Base-by-base conservation (phyloP, 1,140 invertebrate species). In the Dendrolimus kikuchii region DNA sequence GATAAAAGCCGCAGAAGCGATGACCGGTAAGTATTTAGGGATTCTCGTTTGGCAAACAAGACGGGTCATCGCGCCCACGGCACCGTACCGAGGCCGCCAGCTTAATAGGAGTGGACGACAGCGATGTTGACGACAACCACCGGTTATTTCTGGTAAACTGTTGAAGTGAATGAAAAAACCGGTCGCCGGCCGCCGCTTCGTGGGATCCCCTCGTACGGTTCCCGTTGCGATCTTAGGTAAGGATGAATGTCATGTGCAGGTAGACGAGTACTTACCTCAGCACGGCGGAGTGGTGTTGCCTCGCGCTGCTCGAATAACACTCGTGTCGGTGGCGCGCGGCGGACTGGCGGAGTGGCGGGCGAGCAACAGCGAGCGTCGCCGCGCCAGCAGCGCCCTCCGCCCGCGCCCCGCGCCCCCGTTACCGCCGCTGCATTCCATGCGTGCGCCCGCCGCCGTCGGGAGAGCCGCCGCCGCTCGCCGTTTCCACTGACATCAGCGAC, bases 1-100 rank as follows among this genome's bases (percentile, higher is more conserved):
- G 82, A 84, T 84, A 84, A 82, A 62, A 79, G 68, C 72, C 76
- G 73, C 73, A 80, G 80, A 81, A 81, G 69, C 78, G 76, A 76
- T 82, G 82, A 83, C 79, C 82, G 80, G 74, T 68, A 74, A 77
- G 69, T 80, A 80, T 74, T 77, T 74, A 80, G 76, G 73, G 75
- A 77, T 72, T 74, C 69, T 71, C 65, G 62, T 77, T 77, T 74
- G 67, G 68, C 75, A 69, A 74, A 74, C 70, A 65, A 54, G 60
- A 60, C 67, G 58, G 68, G 68, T 70, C 66, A 65, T 72, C 74
- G 74, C 55, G 74, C 66, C 65, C 59, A 58, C 59, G 55, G 46
- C 62, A 55, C 57, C 50, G 62, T 54, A 46, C 37, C 56, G 60
- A 54, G 60, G 60, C 58, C 62, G 55, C 50, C 51, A 47, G 44